A percentile compares a stretch with the other conserved stretches of the same genome.
These are phyloP conservation scores for Alethe diademata DNA, from an alignment of 2,113 vertebrate species.

Conservation along the genomic window DNA sequence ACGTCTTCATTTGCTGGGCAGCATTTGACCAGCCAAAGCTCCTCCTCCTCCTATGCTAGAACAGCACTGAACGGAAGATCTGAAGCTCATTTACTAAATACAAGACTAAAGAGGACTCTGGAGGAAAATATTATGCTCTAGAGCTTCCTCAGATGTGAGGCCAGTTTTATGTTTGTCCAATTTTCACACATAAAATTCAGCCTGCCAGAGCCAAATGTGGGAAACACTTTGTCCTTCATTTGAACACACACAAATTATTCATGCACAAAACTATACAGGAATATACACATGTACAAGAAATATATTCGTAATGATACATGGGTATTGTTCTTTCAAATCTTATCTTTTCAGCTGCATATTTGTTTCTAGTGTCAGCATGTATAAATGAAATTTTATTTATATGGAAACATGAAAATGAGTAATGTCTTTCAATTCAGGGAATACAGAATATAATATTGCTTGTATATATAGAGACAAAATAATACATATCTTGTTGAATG, in stretches of 20 bases:
- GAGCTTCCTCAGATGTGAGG: conserved; percentile 10
- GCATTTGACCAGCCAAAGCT: neutral
- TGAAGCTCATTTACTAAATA: conserved; percentile 6
- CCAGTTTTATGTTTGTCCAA: conserved; percentile 1
- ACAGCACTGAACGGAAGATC: neutral
- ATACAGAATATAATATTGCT: neutral
- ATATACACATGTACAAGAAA: neutral
- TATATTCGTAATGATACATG: neutral
- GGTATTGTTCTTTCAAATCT: neutral
- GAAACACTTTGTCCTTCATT: conserved; percentile 14
- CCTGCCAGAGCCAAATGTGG: neutral
- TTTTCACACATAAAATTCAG: neutral
- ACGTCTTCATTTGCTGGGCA: neutral
- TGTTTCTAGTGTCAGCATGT: neutral
- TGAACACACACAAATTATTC: neutral
- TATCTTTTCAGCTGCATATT: neutral
- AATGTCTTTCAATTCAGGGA: neutral
- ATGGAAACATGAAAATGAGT: neutral
- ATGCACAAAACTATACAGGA: neutral
- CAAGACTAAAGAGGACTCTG: neutral
- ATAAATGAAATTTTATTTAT: neutral
- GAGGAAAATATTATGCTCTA: conserved; percentile 6
- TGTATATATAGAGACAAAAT: neutral
- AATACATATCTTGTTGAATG: neutral
- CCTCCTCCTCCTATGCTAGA: neutral